Percentiles rank a stretch among this genome's conserved stretches.
Evolutionary conservation across 2,113 vertebrate species (phyloP).

Genomic region (Atractosteus spatula): DNA sequence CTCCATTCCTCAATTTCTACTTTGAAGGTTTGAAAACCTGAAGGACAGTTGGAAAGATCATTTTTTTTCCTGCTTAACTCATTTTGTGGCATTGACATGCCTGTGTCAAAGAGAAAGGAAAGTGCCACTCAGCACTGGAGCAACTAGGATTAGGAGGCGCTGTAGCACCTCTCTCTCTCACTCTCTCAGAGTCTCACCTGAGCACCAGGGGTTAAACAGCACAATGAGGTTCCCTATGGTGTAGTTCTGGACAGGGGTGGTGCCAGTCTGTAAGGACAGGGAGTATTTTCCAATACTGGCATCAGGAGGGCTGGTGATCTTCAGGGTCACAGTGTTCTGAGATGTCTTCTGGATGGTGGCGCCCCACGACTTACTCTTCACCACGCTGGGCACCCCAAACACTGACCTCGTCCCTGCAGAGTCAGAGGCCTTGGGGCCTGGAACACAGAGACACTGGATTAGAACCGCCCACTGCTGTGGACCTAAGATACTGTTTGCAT

Average conservation of each 20-base stretch:
- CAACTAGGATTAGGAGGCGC: not conserved
- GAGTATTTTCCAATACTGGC: slow-evolving; percentile 69
- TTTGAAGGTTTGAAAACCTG: too few species aligned
- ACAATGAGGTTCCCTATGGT: slow-evolving; percentile 58
- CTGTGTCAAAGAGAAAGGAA: too few species aligned
- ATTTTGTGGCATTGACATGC: too few species aligned
- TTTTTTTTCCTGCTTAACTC: too few species aligned
- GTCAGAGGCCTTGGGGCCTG: slow-evolving; percentile 61
- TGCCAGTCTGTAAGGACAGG: slow-evolving; percentile 43
- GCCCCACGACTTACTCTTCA: slow-evolving; percentile 60
- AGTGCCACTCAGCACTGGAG: too few species aligned
- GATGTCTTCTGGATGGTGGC: slow-evolving; percentile 38
- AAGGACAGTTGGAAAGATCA: too few species aligned
- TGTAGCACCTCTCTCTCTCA: not conserved
- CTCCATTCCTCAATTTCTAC: too few species aligned
- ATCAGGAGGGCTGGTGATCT: slow-evolving; percentile 56
- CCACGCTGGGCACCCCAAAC: slow-evolving; percentile 52
- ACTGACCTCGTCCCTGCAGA: slow-evolving; percentile 43
- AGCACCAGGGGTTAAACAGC: slow-evolving; percentile 85
- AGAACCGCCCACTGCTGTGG: slow-evolving; percentile 6
- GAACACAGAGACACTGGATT: slow-evolving; percentile 21
- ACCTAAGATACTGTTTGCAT: not conserved
- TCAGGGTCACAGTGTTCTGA: slow-evolving; percentile 43
- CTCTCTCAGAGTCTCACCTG: slow-evolving; percentile 54
- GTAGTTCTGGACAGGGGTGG: slow-evolving; percentile 5